phyloP scores from a whole-genome alignment of 2,113 vertebrate genomes.

The Pomatostomus ruficeps region DNA sequence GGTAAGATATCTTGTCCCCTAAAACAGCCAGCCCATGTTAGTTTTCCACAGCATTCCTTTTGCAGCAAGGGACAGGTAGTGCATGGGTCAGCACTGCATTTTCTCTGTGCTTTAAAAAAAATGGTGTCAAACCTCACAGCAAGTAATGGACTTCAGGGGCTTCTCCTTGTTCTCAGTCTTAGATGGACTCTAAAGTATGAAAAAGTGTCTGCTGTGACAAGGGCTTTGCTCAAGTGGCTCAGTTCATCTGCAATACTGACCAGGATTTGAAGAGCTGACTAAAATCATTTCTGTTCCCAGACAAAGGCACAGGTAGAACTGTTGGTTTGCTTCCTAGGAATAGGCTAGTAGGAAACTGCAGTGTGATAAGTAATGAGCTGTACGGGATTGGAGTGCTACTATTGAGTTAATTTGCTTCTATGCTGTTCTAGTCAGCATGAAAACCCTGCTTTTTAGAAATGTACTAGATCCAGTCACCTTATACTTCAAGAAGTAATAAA shows the following conservation, averaged over 20 bases:
- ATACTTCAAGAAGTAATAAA: neutral
- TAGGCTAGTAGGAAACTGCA: neutral
- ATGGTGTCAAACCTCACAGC: neutral
- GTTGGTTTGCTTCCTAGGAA: neutral
- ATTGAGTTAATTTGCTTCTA: neutral
- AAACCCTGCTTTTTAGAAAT: neutral
- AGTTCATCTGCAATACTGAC: neutral
- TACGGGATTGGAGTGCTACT: neutral
- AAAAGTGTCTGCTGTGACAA: neutral
- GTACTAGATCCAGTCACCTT: neutral
- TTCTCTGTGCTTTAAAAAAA: neutral
- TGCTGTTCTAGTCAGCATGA: neutral
- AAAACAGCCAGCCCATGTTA: neutral
- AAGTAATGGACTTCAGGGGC: neutral
- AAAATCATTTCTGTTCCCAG: neutral
- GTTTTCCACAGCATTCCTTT: neutral
- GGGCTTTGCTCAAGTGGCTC: neutral
- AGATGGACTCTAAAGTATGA: neutral
- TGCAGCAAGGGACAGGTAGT: rapidly evolving
- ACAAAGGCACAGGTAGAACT: neutral
- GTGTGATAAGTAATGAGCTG: neutral
- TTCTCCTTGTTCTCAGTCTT: neutral
- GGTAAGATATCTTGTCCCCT: neutral
- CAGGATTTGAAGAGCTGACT: neutral
- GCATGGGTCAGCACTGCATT: rapidly evolving